Evolutionary conservation across 2,888 invertebrate species (phyloP).

Genomic region (Podotricha telesiphe): DNA sequence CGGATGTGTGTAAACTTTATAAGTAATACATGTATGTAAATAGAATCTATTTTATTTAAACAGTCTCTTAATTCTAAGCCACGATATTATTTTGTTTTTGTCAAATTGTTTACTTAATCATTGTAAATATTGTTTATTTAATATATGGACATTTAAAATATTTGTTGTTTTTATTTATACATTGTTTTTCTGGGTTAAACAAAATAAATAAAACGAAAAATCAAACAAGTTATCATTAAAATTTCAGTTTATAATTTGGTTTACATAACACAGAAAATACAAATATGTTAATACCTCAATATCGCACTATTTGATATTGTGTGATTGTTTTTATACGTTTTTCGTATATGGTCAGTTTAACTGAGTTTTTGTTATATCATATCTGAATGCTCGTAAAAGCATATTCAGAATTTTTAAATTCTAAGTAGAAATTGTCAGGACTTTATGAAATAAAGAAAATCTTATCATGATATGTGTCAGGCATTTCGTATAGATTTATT

Average conservation of each 20-base stretch:
- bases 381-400: too few species aligned
- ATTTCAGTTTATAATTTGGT: not conserved
- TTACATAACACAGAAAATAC: not conserved
- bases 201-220: not conserved
- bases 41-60: constrained; percentile 43
- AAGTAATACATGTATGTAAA: constrained; percentile 47
- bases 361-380: too few species aligned
- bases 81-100: not conserved
- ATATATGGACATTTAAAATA: not conserved
- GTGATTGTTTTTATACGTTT: not conserved
- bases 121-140: constrained; percentile 19
- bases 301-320: not conserved
- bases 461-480: too few species aligned
- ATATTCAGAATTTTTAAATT: too few species aligned
- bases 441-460: too few species aligned
- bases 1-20: constrained; percentile 49
- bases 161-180: not conserved
- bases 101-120: not conserved
- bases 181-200: too few species aligned
- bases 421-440: too few species aligned
- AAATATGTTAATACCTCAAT: not conserved
- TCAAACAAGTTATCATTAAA: not conserved
- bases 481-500: too few species aligned
- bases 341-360: too few species aligned
- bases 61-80: not conserved